Conservation (phyloP, 2,113 vertebrate genomes). For the Spermophilus dauricus region DNA sequence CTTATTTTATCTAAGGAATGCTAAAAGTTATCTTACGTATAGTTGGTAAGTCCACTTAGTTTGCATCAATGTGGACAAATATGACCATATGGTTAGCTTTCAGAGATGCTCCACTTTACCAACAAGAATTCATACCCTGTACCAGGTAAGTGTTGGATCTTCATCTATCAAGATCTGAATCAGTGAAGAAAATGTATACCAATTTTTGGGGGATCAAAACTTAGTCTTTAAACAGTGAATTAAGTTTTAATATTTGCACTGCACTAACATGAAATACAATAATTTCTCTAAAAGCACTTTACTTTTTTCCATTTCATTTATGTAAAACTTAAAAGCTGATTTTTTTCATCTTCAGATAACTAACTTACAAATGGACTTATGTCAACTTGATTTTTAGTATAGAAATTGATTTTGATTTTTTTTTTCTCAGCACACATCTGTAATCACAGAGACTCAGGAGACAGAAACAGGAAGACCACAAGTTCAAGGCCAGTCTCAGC, state of each 20-base stretch:
- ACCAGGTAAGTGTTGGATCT: neutral
- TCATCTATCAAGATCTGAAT: neutral
- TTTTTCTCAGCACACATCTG: too few species aligned
- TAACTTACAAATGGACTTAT: slow-evolving; percentile 14
- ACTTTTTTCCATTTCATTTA: slow-evolving; percentile 32
- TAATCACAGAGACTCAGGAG: too few species aligned
- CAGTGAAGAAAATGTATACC: neutral
- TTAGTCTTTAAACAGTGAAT: slow-evolving; percentile 5
- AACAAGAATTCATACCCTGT: neutral
- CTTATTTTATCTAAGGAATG: slow-evolving; percentile 12
- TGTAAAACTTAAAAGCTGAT: neutral
- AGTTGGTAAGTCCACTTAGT: neutral
- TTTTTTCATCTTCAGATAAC: neutral
- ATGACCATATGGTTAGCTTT: neutral
- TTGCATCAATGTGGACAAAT: neutral
- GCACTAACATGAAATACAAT: neutral
- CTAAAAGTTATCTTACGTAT: neutral
- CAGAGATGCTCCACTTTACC: too few species aligned
- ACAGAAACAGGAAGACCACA: too few species aligned
- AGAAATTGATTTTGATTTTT: neutral
- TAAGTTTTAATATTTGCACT: neutral
- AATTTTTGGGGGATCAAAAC: neutral
- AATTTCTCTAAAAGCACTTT: neutral
- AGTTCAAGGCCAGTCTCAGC: too few species aligned
- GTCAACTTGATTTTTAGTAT: neutral